Percentiles rank a stretch among this genome's conserved stretches.
Evolutionary conservation across 1,140 invertebrate genomes (phyloP).

Genomic region (Aricia agestis): DNA sequence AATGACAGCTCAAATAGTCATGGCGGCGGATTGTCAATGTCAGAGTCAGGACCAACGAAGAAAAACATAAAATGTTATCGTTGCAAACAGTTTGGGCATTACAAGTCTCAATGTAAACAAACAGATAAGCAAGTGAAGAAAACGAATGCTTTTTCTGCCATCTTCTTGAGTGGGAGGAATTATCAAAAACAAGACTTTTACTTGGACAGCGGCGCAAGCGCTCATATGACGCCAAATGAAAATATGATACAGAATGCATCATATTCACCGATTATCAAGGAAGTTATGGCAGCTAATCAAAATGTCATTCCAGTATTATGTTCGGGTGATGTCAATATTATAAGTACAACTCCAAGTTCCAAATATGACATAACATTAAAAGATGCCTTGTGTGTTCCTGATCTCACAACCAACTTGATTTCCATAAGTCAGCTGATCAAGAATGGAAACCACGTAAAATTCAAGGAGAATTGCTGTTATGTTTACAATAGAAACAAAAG

Average conservation of each 20-base stretch:
- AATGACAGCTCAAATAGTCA: not conserved
- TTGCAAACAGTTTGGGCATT: not conserved
- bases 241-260: not conserved
- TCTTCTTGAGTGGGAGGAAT: not conserved
- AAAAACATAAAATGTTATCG: not conserved
- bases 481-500: not conserved
- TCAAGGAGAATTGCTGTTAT: not conserved
- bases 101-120: not conserved
- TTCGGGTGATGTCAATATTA: not conserved
- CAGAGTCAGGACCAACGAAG: not conserved
- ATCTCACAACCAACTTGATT: slow-evolving; percentile 8
- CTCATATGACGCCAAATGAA: not conserved
- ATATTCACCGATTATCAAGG: not conserved
- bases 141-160: not conserved
- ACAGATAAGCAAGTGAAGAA: not conserved
- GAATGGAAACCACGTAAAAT: not conserved
- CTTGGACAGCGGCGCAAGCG: slow-evolving; percentile 12
- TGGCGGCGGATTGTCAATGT: not conserved
- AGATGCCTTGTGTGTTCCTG: not conserved
- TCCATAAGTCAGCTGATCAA: slow-evolving; percentile 11
- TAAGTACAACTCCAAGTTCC: not conserved
- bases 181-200: not conserved
- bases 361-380: not conserved
- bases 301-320: slow-evolving; percentile 2
- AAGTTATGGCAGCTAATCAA: not conserved